A percentile compares a stretch with the other conserved stretches of the same genome.
phyloP scores from a whole-genome alignment of 2,888 invertebrate genomes.

The Diaphora mendica region DNA sequence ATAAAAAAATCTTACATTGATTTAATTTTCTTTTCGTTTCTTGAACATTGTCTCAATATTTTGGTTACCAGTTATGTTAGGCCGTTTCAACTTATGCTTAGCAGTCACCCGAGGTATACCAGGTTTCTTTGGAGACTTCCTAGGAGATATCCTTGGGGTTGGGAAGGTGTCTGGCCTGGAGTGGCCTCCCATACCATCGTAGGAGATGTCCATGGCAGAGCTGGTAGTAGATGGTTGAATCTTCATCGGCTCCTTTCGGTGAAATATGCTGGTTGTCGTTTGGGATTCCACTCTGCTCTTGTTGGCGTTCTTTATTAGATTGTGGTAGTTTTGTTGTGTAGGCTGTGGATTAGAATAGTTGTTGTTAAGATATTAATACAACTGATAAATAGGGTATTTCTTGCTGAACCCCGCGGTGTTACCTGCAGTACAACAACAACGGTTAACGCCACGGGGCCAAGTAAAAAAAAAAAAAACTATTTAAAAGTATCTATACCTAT shows the following conservation, averaged over 20 bases:
- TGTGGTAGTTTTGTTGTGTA: slow-evolving; percentile 65
- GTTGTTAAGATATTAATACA: background rate
- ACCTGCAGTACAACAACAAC: no score
- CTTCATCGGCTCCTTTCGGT: slow-evolving; percentile 61
- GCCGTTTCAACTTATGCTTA: slow-evolving; percentile 70
- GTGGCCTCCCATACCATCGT: slow-evolving; percentile 86
- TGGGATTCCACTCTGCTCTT: slow-evolving; percentile 47
- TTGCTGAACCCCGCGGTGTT: no score
- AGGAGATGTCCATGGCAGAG: slow-evolving; percentile 63
- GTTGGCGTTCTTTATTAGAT: slow-evolving; percentile 56
- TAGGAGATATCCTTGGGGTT: slow-evolving; percentile 52
- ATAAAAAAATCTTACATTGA: background rate
- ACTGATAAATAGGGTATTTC: background rate
- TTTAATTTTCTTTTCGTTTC: slow-evolving; percentile 42
- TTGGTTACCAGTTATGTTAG: slow-evolving; percentile 58
- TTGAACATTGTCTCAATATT: slow-evolving; percentile 67
- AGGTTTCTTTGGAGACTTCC: slow-evolving; percentile 42
- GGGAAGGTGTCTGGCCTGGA: slow-evolving; percentile 84
- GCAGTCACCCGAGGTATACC: slow-evolving; percentile 64
- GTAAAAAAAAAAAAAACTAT: no score
- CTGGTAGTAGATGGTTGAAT: slow-evolving; percentile 51
- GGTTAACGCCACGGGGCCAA: no score
- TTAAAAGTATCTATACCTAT: no score
- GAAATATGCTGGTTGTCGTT: slow-evolving; percentile 64
- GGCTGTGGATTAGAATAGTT: slow-evolving; percentile 54